Conservation (phyloP, 2,888 invertebrate genomes). For the Nomada fucata region DNA sequence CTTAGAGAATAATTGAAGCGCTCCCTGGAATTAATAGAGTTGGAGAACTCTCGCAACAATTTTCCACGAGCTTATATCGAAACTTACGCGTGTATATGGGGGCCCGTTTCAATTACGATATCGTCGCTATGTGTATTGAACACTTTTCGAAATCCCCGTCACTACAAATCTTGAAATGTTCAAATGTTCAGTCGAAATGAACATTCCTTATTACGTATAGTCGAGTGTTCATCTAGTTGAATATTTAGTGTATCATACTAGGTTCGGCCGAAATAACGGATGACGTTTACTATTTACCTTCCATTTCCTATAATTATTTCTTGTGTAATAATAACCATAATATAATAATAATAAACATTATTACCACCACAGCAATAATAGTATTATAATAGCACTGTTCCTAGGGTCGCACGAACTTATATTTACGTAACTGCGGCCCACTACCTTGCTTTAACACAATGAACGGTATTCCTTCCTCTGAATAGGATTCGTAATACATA, state of each 20-base stretch:
- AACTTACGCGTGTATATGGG: slow-evolving; percentile 67
- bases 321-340: slow-evolving; percentile 77
- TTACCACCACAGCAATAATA: slow-evolving; percentile 80
- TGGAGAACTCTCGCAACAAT: slow-evolving; percentile 67
- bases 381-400: slow-evolving; percentile 77
- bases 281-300: slow-evolving; percentile 67
- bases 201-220: slow-evolving; percentile 65
- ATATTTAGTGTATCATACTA: slow-evolving; percentile 70
- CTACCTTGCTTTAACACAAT: slow-evolving; percentile 72
- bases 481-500: slow-evolving; percentile 71
- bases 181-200: slow-evolving; percentile 74
- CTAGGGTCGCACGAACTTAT: slow-evolving; percentile 72
- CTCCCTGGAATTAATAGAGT: slow-evolving; percentile 77
- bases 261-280: slow-evolving; percentile 69
- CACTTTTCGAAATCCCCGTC: slow-evolving; percentile 73
- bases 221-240: slow-evolving; percentile 65
- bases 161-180: slow-evolving; percentile 73
- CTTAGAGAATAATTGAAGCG: slow-evolving; percentile 80
- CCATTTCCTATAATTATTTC: slow-evolving; percentile 74
- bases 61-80: slow-evolving; percentile 72
- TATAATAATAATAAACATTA: slow-evolving; percentile 78
- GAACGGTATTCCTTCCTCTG: slow-evolving; percentile 70
- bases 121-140: slow-evolving; percentile 75
- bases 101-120: slow-evolving; percentile 76
- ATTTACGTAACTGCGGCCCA: slow-evolving; percentile 71